Evolutionary conservation across 2,113 vertebrate genomes (phyloP), one percentile per base, ranked within the genome.

Genomic region (Nibea albiflora): DNA sequence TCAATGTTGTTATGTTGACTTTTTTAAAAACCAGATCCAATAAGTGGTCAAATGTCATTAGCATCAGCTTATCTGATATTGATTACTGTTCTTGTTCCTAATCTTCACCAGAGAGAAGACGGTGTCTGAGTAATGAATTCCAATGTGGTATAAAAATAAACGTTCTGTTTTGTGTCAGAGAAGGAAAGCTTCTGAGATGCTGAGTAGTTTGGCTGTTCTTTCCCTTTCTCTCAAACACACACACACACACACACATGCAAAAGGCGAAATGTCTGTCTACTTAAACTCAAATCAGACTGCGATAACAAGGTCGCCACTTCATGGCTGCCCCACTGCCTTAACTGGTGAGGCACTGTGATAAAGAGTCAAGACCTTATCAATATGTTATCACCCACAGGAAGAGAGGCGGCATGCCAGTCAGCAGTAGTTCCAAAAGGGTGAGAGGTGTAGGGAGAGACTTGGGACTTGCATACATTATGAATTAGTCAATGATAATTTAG

Each of bases 281-380:
- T 74, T 65, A 3, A 86, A 73, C 64, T 74, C 73, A 84, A 86
- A 85, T 77, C 81, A 86, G 72, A 80, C 76, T 3, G 53, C 4
- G 91, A 94, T 93, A 92, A 76, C 86, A 42, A 73, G 76, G 88
- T 67, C 77, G 50, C 88, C 90, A 77, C 86, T 83, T 75, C 54
- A 68, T 50, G 76, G 52, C 88, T 61, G 78, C 73, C 5, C 24
- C 54, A 10, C 61, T 78, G 39, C 80, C 69, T 83, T 68, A 72
- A 82, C 77, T 78, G 71, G 78, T 79, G 78, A 72, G 71, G 64
- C 50, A 76, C 70, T 72, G 35, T 31, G 87, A 89, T 85, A 88
- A 90, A 70, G 76, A 83, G 70, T 31, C 75, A 20, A 20, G 69
- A 67, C 70, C 44, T 74, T 85, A 85, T 84, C 26, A 28, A 64